A percentile compares a stretch with the other conserved stretches of the same genome.
Evolutionary conservation across 2,888 invertebrate genomes (phyloP).

Genomic region (Drosophila helvetica): DNA sequence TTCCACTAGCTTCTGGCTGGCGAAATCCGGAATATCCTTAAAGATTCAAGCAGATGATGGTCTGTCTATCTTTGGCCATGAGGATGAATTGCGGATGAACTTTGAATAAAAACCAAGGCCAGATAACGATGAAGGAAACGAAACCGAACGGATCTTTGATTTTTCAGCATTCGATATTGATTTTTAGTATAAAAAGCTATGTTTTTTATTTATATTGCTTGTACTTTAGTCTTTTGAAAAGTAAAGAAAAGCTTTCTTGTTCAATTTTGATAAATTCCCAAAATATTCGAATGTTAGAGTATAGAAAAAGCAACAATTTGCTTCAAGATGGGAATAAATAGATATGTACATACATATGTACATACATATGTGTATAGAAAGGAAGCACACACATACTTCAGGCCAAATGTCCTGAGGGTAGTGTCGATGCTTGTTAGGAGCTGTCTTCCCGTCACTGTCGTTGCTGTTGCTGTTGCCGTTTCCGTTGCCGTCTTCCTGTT

Average conservation of each 20-base stretch:
- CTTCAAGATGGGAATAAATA: constrained; percentile 49
- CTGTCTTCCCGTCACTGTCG: constrained; percentile 48
- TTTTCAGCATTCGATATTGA: too few relatives aligned
- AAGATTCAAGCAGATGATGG: neutral
- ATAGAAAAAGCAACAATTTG: constrained; percentile 63
- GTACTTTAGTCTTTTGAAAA: neutral
- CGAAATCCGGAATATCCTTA: constrained; percentile 10
- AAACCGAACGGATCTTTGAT: neutral
- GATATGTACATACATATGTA: constrained; percentile 30
- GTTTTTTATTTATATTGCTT: neutral
- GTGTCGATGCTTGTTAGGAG: constrained; percentile 44
- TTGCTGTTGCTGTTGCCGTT: constrained; percentile 33
- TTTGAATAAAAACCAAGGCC: too few relatives aligned
- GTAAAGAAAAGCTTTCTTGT: neutral
- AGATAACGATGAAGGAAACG: neutral
- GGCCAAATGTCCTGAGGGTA: constrained; percentile 17
- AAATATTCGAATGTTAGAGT: constrained; percentile 11
- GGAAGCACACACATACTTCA: constrained; percentile 12
- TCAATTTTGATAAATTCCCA: neutral
- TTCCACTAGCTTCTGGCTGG: neutral
- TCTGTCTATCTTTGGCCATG: neutral
- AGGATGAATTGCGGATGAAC: neutral
- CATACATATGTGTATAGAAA: constrained; percentile 3
- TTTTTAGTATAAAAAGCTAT: too few relatives aligned
- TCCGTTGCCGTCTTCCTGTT: constrained; percentile 38